phyloP scores from a whole-genome alignment of 1,140 invertebrate genomes.

The Pogonomyrmex barbatus region DNA sequence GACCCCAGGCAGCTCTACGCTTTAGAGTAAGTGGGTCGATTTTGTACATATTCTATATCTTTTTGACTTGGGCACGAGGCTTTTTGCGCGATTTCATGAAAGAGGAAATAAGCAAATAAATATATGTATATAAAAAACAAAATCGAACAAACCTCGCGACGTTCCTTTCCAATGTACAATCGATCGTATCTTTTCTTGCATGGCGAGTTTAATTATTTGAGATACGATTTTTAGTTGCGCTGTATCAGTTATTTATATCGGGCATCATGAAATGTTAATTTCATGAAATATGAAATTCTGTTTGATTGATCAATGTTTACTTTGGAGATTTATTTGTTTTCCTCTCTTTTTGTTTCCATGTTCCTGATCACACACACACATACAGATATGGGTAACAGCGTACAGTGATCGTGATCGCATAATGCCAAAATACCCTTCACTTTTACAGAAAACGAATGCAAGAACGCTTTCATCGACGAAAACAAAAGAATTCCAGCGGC shows the following conservation, averaged over 20 bases:
- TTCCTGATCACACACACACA: conserved; percentile 75
- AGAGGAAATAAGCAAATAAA: background rate
- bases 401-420: conserved; percentile 79
- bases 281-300: conserved; percentile 36
- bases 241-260: conserved; percentile 17
- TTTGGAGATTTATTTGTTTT: conserved; percentile 64
- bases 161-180: conserved; percentile 33
- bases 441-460: conserved; percentile 81
- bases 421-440: conserved; percentile 75
- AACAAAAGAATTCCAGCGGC: conserved; percentile 79
- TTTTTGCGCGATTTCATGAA: conserved; percentile 12
- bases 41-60: conserved; percentile 20
- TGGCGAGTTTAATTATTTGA: conserved; percentile 51
- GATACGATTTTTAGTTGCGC: conserved; percentile 38
- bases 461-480: conserved; percentile 80
- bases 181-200: conserved; percentile 1
- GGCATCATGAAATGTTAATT: conserved; percentile 8
- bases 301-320: conserved; percentile 40
- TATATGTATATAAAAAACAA: background rate
- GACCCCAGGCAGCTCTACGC: conserved; percentile 12
- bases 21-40: conserved; percentile 60
- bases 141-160: conserved; percentile 68
- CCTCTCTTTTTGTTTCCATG: conserved; percentile 78
- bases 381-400: conserved; percentile 80
- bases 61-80: background rate